Conservation (phyloP, 2,113 vertebrate genomes). For the Micronycteris hirsuta region DNA sequence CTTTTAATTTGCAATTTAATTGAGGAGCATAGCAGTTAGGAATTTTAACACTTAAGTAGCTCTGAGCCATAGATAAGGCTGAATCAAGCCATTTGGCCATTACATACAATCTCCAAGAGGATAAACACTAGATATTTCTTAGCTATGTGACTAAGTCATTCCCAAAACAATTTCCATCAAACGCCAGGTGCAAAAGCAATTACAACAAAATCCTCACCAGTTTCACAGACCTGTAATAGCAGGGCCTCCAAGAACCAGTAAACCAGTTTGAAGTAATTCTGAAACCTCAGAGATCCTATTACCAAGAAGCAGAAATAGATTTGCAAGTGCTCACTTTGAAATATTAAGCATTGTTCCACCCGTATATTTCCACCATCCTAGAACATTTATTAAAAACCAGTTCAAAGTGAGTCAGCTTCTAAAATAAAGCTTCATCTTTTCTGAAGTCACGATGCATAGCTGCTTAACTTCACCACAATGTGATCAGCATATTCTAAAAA, state of each 20-base stretch:
- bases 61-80: neutral
- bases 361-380: constrained; percentile 38
- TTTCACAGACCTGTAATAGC: neutral
- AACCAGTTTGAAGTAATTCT: constrained; percentile 49
- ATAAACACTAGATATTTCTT: neutral
- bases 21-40: neutral
- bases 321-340: constrained; percentile 60
- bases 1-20: neutral
- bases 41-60: neutral
- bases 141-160: constrained; percentile 47
- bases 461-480: neutral
- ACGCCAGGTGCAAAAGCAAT: constrained; percentile 56
- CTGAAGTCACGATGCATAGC: neutral
- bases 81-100: neutral
- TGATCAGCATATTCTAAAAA: neutral
- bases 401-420: constrained; percentile 42
- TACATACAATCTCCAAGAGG: neutral
- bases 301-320: constrained; percentile 65
- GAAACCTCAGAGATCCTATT: constrained; percentile 54
- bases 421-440: constrained; percentile 14
- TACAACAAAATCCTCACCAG: neutral
- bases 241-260: constrained; percentile 15
- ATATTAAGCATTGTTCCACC: constrained; percentile 54
- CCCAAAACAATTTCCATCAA: constrained; percentile 29
- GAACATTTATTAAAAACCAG: constrained; percentile 44